Evolutionary conservation across 2,888 invertebrate species (phyloP).

Genomic region (Drosophila melanosoma): DNA sequence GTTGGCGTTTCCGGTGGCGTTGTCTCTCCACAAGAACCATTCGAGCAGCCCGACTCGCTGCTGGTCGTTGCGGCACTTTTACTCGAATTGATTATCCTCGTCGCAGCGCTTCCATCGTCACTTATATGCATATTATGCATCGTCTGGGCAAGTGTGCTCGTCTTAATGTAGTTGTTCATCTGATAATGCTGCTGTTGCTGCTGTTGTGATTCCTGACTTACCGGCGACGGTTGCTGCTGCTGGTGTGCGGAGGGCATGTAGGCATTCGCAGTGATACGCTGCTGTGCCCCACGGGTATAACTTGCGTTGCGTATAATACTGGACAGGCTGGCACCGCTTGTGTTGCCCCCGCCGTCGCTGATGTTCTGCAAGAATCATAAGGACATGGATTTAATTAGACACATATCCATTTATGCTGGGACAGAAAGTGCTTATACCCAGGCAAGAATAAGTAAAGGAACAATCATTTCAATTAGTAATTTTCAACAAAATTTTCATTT

Average conservation of each 20-base stretch:
- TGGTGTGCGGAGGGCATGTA: conserved; percentile 73
- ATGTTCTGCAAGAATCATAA: conserved; percentile 67
- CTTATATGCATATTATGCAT: conserved; percentile 83
- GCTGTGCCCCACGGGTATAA: conserved; percentile 80
- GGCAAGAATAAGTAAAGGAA: not conserved
- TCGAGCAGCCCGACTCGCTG: conserved; percentile 85
- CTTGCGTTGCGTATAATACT: conserved; percentile 83
- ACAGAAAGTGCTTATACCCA: not conserved
- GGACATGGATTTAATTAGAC: not conserved
- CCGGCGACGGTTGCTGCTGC: conserved; percentile 47
- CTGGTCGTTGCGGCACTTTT: conserved; percentile 80
- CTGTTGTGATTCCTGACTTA: conserved; percentile 64
- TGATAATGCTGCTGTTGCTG: conserved; percentile 79
- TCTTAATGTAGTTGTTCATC: conserved; percentile 73
- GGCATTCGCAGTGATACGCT: conserved; percentile 81
- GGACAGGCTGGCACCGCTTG: conserved; percentile 80
- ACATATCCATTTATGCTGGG: not conserved
- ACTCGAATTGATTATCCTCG: conserved; percentile 77
- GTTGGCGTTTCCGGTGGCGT: conserved; percentile 85
- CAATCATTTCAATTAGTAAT: not conserved
- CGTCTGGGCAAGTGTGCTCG: conserved; percentile 61
- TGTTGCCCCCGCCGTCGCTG: conserved; percentile 79
- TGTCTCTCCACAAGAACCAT: conserved; percentile 84
- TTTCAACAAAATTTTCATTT: not conserved
- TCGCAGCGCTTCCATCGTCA: conserved; percentile 58